Percentiles rank a stretch among this genome's conserved stretches.
Conservation (phyloP, 2,797 vertebrate genomes). For the Mus minutoides region DNA sequence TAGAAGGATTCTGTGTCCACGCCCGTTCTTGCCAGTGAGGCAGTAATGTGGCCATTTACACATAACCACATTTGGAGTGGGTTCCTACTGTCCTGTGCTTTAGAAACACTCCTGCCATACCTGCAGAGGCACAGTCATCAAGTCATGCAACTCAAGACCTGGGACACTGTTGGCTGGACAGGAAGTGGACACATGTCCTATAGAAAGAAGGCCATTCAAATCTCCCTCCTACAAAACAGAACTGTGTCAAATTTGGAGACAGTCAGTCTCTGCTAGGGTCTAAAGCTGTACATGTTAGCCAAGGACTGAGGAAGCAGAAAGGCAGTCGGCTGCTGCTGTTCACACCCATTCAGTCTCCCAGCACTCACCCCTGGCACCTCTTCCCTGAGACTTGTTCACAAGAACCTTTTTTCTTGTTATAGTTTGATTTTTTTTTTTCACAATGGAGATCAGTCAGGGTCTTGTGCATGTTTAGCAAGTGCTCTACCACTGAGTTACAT, state of each 20-base stretch:
- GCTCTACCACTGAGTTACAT: not conserved
- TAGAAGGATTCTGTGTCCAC: too few species aligned
- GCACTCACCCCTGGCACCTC: too few species aligned
- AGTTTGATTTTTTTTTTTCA: too few species aligned
- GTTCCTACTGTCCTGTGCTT: not conserved
- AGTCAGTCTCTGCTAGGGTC: not conserved
- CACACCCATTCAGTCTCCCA: too few species aligned
- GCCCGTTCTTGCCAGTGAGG: too few species aligned
- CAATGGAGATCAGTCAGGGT: not conserved
- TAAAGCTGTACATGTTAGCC: not conserved
- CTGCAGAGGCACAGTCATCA: rapidly evolving
- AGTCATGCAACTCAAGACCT: not conserved
- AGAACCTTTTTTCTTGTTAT: not conserved
- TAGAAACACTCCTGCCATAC: rapidly evolving
- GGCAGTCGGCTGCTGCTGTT: too few species aligned
- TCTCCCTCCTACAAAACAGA: not conserved
- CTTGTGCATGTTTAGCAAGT: not conserved
- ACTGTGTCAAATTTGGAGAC: not conserved
- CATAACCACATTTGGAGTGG: not conserved
- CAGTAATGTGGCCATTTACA: too few species aligned
- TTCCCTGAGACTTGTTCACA: not conserved
- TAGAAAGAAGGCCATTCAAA: not conserved
- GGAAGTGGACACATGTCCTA: not conserved
- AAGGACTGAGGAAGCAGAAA: not conserved
- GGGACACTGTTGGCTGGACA: rapidly evolving